Base-by-base conservation (phyloP, 2,888 invertebrate species). In the Diaperis boleti region DNA sequence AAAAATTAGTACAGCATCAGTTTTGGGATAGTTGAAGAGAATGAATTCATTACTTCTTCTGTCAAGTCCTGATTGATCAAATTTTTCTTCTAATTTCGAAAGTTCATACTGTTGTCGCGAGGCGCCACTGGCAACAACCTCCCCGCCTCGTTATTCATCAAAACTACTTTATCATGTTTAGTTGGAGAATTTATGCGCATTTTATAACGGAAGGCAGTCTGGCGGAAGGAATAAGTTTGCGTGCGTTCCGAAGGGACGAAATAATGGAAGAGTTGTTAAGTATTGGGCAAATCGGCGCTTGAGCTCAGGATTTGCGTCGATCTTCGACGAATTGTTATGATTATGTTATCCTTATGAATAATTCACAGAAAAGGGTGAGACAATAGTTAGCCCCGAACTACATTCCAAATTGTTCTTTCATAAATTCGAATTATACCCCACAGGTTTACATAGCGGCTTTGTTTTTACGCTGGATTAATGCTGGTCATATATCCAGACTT, bases 401-500 rank as follows among this genome's bases (percentile, higher is more conserved):
- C 65, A 64, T 59, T 67, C 70, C 57, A 57, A 69, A 68, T 63
- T 66, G 65, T 64, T 66, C 67, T 67, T 70, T 67, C 68, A 70
- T 70, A 70, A 70, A 69, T 70, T 69, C 65, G 64, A 70, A 70
- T 69, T 70, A 70, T 70, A 61, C 61, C 68, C 65, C 50, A 61
- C 63, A 59, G 70, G 50, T 63, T 64, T 61, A 63, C 65, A 65
- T 66, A 65, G 62, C 61, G 50, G 59, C 67, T 70, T 70, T 70
- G 68, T 70, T 68, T 70, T 70, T 68, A 61, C 57, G 64, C 64
- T 3, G 41, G 41, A 67, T 68, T 68, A 70, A 70, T 69, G 64
- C 59, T 41, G 64, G 44, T 62, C 59, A 65, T 68, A 69, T 69
- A 69, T 67, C 41, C 64, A 37, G 50, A 62, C 41, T 66, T 64